Conservation (phyloP, 1,140 invertebrate species). For the Octopus sinensis region DNA sequence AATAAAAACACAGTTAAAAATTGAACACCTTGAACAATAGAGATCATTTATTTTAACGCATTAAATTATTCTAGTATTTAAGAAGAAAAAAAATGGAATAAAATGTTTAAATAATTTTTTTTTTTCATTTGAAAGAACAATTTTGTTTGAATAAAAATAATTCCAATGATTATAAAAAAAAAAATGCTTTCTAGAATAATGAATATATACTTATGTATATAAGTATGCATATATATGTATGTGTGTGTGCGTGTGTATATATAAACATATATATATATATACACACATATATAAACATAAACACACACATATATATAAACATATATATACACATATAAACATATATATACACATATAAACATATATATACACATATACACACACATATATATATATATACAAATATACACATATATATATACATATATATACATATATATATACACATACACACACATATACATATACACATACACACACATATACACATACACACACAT, state of each 20-base stretch:
- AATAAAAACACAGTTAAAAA: too few species aligned
- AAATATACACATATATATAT: neutral
- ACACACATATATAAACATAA: neutral
- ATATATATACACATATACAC: neutral
- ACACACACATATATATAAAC: neutral
- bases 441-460: neutral
- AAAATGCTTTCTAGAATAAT: too few species aligned
- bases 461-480: neutral
- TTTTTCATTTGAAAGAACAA: too few species aligned
- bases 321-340: neutral
- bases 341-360: neutral
- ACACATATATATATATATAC: neutral
- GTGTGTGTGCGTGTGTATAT: neutral
- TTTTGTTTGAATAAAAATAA: too few species aligned
- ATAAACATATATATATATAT: conserved; percentile 3
- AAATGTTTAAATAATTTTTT: too few species aligned
- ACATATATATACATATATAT: neutral
- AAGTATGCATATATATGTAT: neutral
- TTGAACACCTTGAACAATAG: too few species aligned
- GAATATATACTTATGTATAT: too few species aligned
- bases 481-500: neutral
- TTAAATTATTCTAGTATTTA: too few species aligned
- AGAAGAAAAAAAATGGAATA: too few species aligned
- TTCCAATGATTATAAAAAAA: too few species aligned
- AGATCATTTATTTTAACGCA: too few species aligned